These are phyloP conservation scores for Meta bourneti DNA, from an alignment of 2,888 invertebrate genomes.

Conservation along the genomic window DNA sequence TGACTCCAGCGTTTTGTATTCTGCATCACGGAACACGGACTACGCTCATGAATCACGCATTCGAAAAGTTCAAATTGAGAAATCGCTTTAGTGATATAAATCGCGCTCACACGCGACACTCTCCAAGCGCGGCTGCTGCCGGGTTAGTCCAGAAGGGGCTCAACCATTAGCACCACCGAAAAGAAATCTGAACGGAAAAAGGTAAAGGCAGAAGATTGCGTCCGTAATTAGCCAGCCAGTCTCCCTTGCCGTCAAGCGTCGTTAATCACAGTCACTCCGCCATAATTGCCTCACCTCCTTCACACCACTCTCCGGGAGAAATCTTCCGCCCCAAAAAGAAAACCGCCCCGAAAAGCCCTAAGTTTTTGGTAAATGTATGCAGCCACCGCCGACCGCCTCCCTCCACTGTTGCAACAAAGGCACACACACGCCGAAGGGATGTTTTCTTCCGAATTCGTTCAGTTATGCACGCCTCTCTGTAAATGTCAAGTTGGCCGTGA, in stretches of 20 bases:
- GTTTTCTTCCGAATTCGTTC: conserved; percentile 46
- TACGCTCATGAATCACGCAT: neutral
- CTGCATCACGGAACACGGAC: too few species aligned
- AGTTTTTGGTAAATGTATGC: conserved; percentile 67
- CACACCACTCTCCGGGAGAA: conserved; percentile 16
- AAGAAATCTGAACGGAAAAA: conserved; percentile 28
- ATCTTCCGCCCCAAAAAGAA: neutral
- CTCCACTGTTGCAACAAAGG: conserved; percentile 30
- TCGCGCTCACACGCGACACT: neutral
- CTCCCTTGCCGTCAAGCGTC: conserved; percentile 49
- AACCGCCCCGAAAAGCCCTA: neutral
- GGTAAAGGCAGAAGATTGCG: conserved; percentile 48
- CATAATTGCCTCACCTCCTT: conserved; percentile 58
- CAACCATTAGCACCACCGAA: neutral
- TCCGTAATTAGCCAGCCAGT: conserved; percentile 63
- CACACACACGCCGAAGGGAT: neutral
- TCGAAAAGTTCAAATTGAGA: conserved; percentile 16
- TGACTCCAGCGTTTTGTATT: too few species aligned
- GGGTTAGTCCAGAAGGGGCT: neutral
- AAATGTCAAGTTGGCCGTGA: conserved; percentile 54
- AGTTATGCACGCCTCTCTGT: conserved; percentile 65
- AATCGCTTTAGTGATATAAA: conserved; percentile 21
- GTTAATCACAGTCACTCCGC: conserved; percentile 64
- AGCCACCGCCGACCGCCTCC: neutral
- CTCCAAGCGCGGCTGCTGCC: too few species aligned